Evolutionary conservation across 1,140 invertebrate species (phyloP), one percentile per base, ranked within the genome.

Genomic region (Lysiphlebus fabarum): DNA sequence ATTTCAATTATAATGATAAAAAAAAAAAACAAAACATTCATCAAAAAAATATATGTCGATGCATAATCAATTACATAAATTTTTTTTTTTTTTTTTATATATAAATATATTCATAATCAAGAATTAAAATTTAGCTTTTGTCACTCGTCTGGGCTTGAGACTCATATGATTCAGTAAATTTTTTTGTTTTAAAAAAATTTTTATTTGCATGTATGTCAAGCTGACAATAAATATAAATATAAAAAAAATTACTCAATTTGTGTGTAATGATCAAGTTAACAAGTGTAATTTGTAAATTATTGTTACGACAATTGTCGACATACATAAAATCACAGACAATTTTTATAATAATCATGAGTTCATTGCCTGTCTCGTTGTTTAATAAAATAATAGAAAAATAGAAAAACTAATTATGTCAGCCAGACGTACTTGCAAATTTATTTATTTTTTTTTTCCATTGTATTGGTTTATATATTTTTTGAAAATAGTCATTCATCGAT

Each of bases 1-100:
- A 70, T 61, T 69, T 68, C 70, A 17, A 17, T 17, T n/a, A n/a
- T n/a, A n/a, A n/a, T n/a, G n/a, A n/a, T n/a, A n/a, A 66, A 62
- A 63, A 65, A 70, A 75, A 75, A 65, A 48, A 62, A 53, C 36
- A 53, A 9, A 51, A 51, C 10, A 5, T 6, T 6, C n/a, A 57
- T 53, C 12, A 56, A 47, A 49, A 38, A 45, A 41, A 7, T 54
- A 53, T 17, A 17, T 17, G 3, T 17, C 17, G 17, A 17, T 1
- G 17, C 17, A 17, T 17, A 17, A 17, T 17, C 17, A 17, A 17
- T 17, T 17, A 17, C n/a, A n/a, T n/a, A n/a, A n/a, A n/a, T n/a
- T n/a, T n/a, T n/a, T n/a, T n/a, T 17, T 17, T 17, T 17, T 17
- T 17, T 17, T 17, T 1, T 17, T 3, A 17, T 17, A n/a, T n/a